A percentile compares a stretch with the other conserved stretches of the same genome.
Evolutionary conservation across 1,140 invertebrate genomes (phyloP).

Genomic region (Lutraria rhynchaena): DNA sequence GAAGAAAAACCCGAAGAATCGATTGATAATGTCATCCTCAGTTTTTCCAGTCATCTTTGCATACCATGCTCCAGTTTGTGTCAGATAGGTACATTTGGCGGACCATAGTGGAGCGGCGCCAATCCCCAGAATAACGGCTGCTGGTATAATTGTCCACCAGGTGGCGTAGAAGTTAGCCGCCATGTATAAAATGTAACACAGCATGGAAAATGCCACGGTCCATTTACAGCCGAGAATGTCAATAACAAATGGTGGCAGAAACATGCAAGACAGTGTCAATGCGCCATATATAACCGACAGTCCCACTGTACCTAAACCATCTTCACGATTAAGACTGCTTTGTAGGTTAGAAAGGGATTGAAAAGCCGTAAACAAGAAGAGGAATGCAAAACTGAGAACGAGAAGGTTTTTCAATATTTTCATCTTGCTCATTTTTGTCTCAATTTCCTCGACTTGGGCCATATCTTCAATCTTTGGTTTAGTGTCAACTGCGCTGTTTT

Average conservation of each 20-base stretch:
- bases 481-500: too few species aligned
- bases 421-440: conserved; percentile 61
- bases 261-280: conserved; percentile 94
- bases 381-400: conserved; percentile 76
- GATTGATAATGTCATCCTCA: conserved; percentile 94
- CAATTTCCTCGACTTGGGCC: too few species aligned
- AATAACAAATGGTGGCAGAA: conserved; percentile 89
- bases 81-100: conserved; percentile 97
- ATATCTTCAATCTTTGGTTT: too few species aligned
- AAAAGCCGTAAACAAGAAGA: conserved; percentile 79
- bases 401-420: conserved; percentile 76
- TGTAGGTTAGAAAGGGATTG: conserved; percentile 78
- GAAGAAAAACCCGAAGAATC: conserved; percentile 99
- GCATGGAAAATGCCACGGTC: conserved; percentile 95
- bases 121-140: conserved; percentile 92
- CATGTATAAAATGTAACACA: conserved; percentile 97
- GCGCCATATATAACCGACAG: conserved; percentile 93
- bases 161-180: conserved; percentile 92
- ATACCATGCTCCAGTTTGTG: conserved; percentile 92
- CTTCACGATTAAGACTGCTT: conserved; percentile 78
- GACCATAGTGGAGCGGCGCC: conserved; percentile 98
- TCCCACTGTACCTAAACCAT: conserved; percentile 72
- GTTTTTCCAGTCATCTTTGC: conserved; percentile 84
- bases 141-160: conserved; percentile 93
- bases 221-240: conserved; percentile 94